Percentiles rank a stretch among this genome's conserved stretches.
phyloP scores from a whole-genome alignment of 1,140 invertebrate species.

The Arctopsyche grandis region DNA sequence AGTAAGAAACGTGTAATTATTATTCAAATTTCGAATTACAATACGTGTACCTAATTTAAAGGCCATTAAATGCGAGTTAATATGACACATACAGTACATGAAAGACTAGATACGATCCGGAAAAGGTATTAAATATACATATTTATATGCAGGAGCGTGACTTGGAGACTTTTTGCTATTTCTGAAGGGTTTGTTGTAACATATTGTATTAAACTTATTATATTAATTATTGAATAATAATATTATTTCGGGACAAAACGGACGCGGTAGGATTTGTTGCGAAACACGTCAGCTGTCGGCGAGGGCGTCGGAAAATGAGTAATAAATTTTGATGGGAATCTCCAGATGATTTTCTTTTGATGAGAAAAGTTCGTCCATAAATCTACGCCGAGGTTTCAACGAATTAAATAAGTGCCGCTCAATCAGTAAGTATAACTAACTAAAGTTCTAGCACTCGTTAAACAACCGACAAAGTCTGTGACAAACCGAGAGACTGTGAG shows the following conservation, averaged over 20 bases:
- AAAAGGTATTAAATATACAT: no score
- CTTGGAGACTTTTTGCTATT: no score
- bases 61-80: no score
- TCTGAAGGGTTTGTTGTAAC: no score
- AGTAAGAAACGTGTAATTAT: no score
- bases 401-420: conserved; percentile 7
- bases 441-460: no score
- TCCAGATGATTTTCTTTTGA: conserved; percentile 20
- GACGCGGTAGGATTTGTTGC: neutral
- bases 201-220: no score
- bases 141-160: no score
- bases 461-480: neutral
- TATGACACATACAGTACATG: no score
- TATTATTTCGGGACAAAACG: neutral
- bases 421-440: neutral
- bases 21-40: no score
- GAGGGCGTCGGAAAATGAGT: neutral
- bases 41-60: no score
- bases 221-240: neutral
- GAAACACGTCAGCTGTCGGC: neutral
- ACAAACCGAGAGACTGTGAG: neutral
- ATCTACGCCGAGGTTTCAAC: neutral
- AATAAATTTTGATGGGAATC: conserved; percentile 3
- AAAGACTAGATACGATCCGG: no score
- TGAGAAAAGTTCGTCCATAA: conserved; percentile 1